Percentiles rank a stretch among this genome's conserved stretches.
Conservation (phyloP, 2,888 invertebrate species). For the Coleophora flavipennella region DNA sequence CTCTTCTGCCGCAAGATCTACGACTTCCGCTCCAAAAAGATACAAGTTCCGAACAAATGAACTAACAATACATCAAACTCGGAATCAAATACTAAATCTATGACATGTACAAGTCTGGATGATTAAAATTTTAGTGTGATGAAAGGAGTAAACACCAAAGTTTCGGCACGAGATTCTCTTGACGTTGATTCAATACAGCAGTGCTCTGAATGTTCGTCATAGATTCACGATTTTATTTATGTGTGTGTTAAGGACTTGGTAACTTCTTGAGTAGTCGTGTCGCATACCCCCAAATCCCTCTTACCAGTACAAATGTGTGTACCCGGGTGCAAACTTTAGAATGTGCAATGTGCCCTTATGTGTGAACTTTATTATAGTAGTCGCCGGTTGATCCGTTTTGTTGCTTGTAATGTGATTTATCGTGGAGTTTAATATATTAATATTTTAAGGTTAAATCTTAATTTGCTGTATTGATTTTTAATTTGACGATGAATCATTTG, state of each 20-base stretch:
- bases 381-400: constrained; percentile 41
- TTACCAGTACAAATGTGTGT: constrained; percentile 59
- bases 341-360: constrained; percentile 41
- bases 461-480: constrained; percentile 49
- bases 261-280: constrained; percentile 33
- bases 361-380: constrained; percentile 44
- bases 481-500: constrained; percentile 48
- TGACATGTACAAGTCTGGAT: constrained; percentile 10
- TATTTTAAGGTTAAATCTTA: constrained; percentile 17
- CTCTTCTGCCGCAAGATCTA: constrained; percentile 95
- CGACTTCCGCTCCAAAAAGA: constrained; percentile 91
- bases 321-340: constrained; percentile 46
- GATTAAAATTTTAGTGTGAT: constrained; percentile 9
- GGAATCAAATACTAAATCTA: constrained; percentile 24
- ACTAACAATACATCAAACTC: constrained; percentile 13
- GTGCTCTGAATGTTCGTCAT: background rate
- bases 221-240: no score
- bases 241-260: constrained; percentile 6
- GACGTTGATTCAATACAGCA: background rate
- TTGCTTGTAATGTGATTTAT: constrained; percentile 56
- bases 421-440: constrained; percentile 37
- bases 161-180: constrained; percentile 17
- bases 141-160: constrained; percentile 40
- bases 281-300: constrained; percentile 29
- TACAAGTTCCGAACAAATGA: constrained; percentile 67